Percentiles rank a stretch among this genome's conserved stretches.
Evolutionary conservation across 2,888 invertebrate genomes (phyloP).

Genomic region (Philereme vetulata): DNA sequence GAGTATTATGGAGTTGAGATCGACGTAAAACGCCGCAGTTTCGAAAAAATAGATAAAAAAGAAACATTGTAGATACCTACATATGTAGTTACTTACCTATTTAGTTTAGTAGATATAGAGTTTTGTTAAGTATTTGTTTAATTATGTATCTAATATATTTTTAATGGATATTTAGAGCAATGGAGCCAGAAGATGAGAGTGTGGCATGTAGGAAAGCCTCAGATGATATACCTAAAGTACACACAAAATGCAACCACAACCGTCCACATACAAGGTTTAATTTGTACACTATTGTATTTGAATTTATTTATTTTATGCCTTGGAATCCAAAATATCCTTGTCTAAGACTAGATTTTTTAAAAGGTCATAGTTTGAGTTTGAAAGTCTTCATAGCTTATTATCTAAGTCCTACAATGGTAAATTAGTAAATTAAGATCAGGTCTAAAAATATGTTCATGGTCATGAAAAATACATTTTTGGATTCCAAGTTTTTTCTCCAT

Average conservation of each 20-base stretch:
- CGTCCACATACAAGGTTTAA: conserved; percentile 78
- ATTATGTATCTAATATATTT: conserved; percentile 22
- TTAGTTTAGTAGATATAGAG: background rate
- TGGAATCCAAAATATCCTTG: conserved; percentile 32
- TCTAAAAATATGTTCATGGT: too few species aligned
- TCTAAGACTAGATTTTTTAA: background rate
- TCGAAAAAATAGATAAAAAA: background rate
- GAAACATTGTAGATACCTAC: too few species aligned
- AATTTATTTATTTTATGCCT: conserved; percentile 28
- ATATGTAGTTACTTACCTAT: background rate
- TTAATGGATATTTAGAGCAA: conserved; percentile 56
- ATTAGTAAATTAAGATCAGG: background rate
- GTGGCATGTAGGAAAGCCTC: conserved; percentile 57
- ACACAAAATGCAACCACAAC: conserved; percentile 73
- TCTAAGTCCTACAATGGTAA: background rate
- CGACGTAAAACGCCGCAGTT: too few species aligned
- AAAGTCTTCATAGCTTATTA: background rate
- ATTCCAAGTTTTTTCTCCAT: conserved; percentile 15
- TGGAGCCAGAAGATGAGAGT: conserved; percentile 67
- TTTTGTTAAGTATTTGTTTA: conserved; percentile 2
- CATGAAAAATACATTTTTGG: conserved; percentile 10
- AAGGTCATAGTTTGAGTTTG: too few species aligned
- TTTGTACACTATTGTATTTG: conserved; percentile 36
- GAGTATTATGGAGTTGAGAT: too few species aligned
- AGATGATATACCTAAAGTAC: conserved; percentile 74